Conservation (phyloP, 2,113 vertebrate genomes). For the Aviceda subcristata region DNA sequence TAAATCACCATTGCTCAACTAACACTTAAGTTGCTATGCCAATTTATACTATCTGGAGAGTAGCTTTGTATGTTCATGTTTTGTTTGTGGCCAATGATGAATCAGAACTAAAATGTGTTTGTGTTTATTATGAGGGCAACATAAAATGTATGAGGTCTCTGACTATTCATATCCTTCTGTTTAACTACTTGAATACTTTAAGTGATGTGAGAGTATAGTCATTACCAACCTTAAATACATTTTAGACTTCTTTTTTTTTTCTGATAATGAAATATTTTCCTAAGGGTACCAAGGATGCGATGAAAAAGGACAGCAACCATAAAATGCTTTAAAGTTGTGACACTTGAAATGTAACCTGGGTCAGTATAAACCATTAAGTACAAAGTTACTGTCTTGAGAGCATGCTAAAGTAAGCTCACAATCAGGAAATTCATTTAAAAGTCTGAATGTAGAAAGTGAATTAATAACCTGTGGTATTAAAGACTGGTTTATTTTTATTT, state of each 20-base stretch:
- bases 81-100: slow-evolving; percentile 37
- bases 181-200: background rate
- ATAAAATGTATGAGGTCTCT: slow-evolving; percentile 33
- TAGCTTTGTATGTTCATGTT: background rate
- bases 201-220: background rate
- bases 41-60: slow-evolving; percentile 29
- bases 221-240: background rate
- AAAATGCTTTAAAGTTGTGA: background rate
- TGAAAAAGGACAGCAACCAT: background rate
- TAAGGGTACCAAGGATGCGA: background rate
- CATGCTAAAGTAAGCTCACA: background rate
- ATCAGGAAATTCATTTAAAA: background rate
- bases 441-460: background rate
- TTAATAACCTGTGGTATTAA: background rate
- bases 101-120: slow-evolving; percentile 37
- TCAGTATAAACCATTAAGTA: background rate
- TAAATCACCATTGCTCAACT: slow-evolving; percentile 35
- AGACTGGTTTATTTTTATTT: background rate
- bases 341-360: background rate
- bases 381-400: background rate
- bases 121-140: background rate
- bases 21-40: background rate
- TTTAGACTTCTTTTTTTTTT: background rate
- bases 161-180: slow-evolving; percentile 20
- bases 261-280: background rate